phyloP scores from a whole-genome alignment of 2,113 vertebrate species.

The Sinosuthora webbiana region DNA sequence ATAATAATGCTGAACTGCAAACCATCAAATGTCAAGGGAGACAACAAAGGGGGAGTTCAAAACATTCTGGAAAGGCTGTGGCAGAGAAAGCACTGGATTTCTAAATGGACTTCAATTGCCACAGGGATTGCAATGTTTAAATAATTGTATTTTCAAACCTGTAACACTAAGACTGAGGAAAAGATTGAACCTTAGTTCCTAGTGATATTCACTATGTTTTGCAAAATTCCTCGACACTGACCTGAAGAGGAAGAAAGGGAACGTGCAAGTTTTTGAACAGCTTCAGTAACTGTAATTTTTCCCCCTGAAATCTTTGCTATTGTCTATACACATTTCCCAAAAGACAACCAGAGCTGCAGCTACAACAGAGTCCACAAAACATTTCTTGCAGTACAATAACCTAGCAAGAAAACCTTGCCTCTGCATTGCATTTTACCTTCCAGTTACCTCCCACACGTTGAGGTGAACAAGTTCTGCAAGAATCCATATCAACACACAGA shows the following conservation, averaged over 20 bases:
- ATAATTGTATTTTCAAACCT: background rate
- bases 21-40: constrained; percentile 71
- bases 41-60: background rate
- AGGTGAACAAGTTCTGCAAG: background rate
- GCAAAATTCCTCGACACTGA: background rate
- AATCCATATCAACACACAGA: background rate
- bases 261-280: background rate
- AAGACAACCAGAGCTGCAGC: background rate
- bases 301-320: background rate
- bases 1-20: constrained; percentile 94
- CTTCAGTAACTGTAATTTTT: background rate
- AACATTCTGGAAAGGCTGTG: background rate
- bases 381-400: background rate
- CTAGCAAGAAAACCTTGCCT: background rate
- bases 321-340: background rate
- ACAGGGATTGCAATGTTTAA: background rate
- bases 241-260: background rate
- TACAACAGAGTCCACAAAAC: background rate
- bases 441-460: background rate
- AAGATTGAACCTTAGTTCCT: background rate
- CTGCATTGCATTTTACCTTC: background rate
- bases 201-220: background rate
- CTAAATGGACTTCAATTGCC: background rate
- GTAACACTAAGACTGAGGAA: background rate
- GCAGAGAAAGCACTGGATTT: background rate